Conservation (phyloP, 2,888 invertebrate genomes). For the Drosophila infuscata region DNA sequence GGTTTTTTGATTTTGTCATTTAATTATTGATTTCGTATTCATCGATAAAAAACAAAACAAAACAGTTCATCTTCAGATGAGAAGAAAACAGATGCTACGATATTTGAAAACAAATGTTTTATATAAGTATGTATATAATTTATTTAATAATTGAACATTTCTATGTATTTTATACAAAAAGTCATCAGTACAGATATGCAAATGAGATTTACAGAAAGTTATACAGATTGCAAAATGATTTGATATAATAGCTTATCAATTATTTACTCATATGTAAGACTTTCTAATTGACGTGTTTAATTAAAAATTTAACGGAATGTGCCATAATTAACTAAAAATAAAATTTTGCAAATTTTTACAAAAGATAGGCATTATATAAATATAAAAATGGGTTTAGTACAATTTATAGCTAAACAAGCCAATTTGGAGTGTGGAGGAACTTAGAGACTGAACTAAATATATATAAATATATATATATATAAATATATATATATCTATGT, state of each 20-base stretch:
- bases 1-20: too few relatives aligned
- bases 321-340: conserved; percentile 52
- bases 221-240: conserved; percentile 19
- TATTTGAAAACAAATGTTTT: too few relatives aligned
- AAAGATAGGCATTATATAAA: conserved; percentile 48
- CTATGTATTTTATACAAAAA: conserved; percentile 81
- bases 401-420: conserved; percentile 45
- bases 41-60: neutral
- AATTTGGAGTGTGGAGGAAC: conserved; percentile 17
- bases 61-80: too few relatives aligned
- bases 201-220: neutral
- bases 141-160: conserved; percentile 76
- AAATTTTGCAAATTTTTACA: conserved; percentile 59
- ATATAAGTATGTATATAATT: too few relatives aligned
- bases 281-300: conserved; percentile 31
- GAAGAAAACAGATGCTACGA: neutral
- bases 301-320: conserved; percentile 45
- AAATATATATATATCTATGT: too few relatives aligned
- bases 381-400: conserved; percentile 50
- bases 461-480: too few relatives aligned
- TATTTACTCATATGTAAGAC: conserved; percentile 32
- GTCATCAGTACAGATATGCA: conserved; percentile 71
- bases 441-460: neutral
- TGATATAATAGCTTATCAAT: conserved; percentile 64
- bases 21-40: too few relatives aligned